Evolutionary conservation across 1,140 invertebrate genomes (phyloP), one percentile per base, ranked within the genome.

Genomic region (Macrocentrus cingulum): DNA sequence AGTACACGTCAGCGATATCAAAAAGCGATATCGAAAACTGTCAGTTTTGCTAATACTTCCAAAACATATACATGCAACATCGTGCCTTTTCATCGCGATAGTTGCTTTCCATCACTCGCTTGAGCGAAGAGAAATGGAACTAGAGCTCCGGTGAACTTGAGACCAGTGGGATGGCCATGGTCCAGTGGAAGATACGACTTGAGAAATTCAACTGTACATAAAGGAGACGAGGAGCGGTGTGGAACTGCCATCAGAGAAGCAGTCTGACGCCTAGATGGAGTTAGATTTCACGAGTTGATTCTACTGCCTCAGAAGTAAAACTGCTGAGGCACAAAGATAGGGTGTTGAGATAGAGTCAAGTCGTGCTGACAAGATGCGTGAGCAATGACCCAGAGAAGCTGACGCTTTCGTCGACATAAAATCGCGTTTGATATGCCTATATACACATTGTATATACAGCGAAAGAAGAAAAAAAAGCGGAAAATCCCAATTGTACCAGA

Each of bases 221-320:
- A 37, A 36, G 20, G 49, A 51, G 18, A 51, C 23, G 52, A 41
- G 44, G 45, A 29, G 53, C 45, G 16, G 37, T 55, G 32, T 48
- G 41, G 13, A 50, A 52, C 60, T 29, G 16, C 13, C 13, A 39
- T 32, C 7, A 15, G 18, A 51, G 37, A 41, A 41, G 50, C 25
- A 41, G 50, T 20, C 15, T 51, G n/a, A 7, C 22, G 11, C 6
- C 16, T 8, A 15, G n/a, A 52, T 23, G 29, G 53, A 46, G 44
- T 57, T 56, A 57, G 70, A 72, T 73, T 73, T 73, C 71, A 71
- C 69, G 67, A 60, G 59, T 57, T 68, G 70, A 73, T 73, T 65
- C 60, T 29, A 18, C 4, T 41, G 11, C 18, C 25, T 41, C 32
- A 23, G 19, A 25, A 46, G 54, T 44, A 53, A 52, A 63, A 34